Evolutionary conservation across 1,140 invertebrate genomes (phyloP), one percentile per base, ranked within the genome.

Genomic region (Phocides pigmalion): DNA sequence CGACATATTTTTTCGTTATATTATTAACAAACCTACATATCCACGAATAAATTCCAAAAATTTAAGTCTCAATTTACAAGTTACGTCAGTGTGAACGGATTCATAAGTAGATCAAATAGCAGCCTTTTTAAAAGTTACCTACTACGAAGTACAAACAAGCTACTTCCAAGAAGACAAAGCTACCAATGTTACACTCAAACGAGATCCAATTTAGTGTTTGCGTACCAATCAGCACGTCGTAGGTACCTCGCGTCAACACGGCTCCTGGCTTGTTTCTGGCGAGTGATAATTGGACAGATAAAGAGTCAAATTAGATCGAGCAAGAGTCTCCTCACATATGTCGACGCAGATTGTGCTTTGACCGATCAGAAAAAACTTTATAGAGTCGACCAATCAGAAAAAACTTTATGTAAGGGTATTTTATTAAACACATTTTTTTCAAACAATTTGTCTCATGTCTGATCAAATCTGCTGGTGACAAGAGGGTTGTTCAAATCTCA

Each of bases 241-340:
- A 35, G 35, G 64, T 32, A n/a, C n/a, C n/a, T n/a, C n/a, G n/a
- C n/a, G n/a, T 59, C 75, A 72, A 82, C 75, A 80, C 6, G 9
- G 16, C 32, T 35, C 12, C 56, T 25, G 35, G 51, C 74, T 76
- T 76, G 79, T 74, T 76, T 72, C 65, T 69, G 25, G 42, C 15
- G 35, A 46, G n/a, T 41, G 80, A 67, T 85, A 85, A 85, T 85
- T 85, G 72, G 42, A 41, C 50, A 51, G 70, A 83, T 77, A 81
- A 85, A 85, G 81, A 79, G 47, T 66, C n/a, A 66, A 81, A 81
- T 82, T 82, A 77, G 79, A 78, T 67, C 73, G 65, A 16, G 42
- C 61, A 50, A 32, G n/a, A n/a, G n/a, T n/a, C n/a, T n/a, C n/a
- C n/a, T n/a, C n/a, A n/a, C n/a, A n/a, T n/a, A n/a, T n/a, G n/a